A percentile compares a stretch with the other conserved stretches of the same genome.
Evolutionary conservation across 2,797 vertebrate genomes (phyloP).

Genomic region (Myiotriccus ornatus): DNA sequence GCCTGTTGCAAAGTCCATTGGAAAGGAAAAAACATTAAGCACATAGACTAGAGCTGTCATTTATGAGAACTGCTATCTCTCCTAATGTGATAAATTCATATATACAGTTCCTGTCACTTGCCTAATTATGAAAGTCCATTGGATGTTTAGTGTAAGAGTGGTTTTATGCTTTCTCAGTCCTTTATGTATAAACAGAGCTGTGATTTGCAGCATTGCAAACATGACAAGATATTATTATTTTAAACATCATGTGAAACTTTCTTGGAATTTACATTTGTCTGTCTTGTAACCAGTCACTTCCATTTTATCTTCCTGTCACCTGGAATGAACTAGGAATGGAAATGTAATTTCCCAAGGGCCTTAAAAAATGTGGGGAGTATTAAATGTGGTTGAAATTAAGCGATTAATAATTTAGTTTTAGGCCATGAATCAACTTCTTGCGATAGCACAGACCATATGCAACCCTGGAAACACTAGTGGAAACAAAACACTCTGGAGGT

Average conservation of each 20-base stretch:
- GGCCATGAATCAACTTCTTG: slow-evolving; percentile 85
- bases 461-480: slow-evolving; percentile 55
- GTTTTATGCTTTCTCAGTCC: slow-evolving; percentile 17
- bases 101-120: neutral
- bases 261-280: slow-evolving; percentile 75
- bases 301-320: slow-evolving; percentile 77
- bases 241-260: slow-evolving; percentile 68
- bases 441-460: slow-evolving; percentile 65
- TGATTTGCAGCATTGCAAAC: slow-evolving; percentile 51
- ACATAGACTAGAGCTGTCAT: neutral
- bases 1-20: neutral
- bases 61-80: neutral
- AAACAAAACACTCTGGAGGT: slow-evolving; percentile 67
- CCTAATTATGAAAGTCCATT: neutral
- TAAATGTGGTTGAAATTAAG: slow-evolving; percentile 88
- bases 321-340: slow-evolving; percentile 75
- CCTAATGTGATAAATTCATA: neutral
- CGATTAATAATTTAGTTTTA: slow-evolving; percentile 94
- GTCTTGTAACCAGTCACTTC: slow-evolving; percentile 75
- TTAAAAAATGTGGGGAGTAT: slow-evolving; percentile 83
- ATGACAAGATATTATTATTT: slow-evolving; percentile 70
- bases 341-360: slow-evolving; percentile 84
- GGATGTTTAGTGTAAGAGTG: neutral
- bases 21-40: neutral
- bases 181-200: neutral